Percentiles rank a stretch among this genome's conserved stretches.
Conservation (phyloP, 1,140 invertebrate genomes). For the Diabrotica virgifera region DNA sequence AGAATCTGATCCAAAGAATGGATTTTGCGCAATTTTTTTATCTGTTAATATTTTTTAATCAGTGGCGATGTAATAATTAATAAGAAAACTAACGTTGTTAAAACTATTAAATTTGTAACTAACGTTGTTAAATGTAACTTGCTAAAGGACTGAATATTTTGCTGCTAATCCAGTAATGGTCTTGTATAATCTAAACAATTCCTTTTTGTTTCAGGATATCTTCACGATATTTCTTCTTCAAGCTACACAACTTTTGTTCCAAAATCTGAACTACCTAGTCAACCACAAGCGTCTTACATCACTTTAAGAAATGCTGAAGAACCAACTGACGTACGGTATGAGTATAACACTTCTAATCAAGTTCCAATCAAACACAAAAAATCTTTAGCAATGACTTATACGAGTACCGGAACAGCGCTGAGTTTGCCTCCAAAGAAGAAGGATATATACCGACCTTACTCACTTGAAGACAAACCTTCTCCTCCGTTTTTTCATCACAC, state of each 20-base stretch:
- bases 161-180: too few relatives aligned
- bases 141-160: too few relatives aligned
- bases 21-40: too few relatives aligned
- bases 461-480: slow-evolving; percentile 62
- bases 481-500: slow-evolving; percentile 42
- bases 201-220: slow-evolving; percentile 50
- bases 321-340: slow-evolving; percentile 48
- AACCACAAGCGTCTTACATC: slow-evolving; percentile 56
- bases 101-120: too few relatives aligned
- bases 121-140: too few relatives aligned
- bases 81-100: too few relatives aligned
- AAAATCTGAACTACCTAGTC: slow-evolving; percentile 41
- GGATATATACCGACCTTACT: slow-evolving; percentile 83
- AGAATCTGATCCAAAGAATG: too few relatives aligned
- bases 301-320: slow-evolving; percentile 63
- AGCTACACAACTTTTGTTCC: slow-evolving; percentile 44
- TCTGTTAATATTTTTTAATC: too few relatives aligned
- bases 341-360: slow-evolving; percentile 47
- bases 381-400: slow-evolving; percentile 75
- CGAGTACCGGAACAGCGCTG: slow-evolving; percentile 74
- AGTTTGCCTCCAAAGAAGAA: slow-evolving; percentile 84
- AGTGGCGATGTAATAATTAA: too few relatives aligned
- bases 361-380: slow-evolving; percentile 57
- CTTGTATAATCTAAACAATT: neutral
- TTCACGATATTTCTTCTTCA: slow-evolving; percentile 48